phyloP scores from a whole-genome alignment of 1,140 invertebrate species.

The Drosophila bipectinata region DNA sequence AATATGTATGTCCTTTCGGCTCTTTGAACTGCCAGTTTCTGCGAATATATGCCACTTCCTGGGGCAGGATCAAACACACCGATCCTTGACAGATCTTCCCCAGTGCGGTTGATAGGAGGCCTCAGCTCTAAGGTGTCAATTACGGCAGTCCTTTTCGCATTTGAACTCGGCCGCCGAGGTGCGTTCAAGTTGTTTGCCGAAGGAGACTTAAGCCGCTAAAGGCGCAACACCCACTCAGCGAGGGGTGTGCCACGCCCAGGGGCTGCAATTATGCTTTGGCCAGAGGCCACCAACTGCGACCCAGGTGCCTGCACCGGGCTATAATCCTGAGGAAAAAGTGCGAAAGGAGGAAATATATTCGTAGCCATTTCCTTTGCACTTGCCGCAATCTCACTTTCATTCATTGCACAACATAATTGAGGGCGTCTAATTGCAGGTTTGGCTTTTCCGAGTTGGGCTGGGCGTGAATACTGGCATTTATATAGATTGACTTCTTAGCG shows the following conservation, averaged over 20 bases:
- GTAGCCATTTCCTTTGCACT: conserved; percentile 15
- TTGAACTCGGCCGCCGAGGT: conserved; percentile 27
- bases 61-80: conserved; percentile 33
- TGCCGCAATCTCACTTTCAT: conserved; percentile 74
- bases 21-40: conserved; percentile 18
- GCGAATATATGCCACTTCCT: conserved; percentile 22
- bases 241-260: conserved; percentile 37
- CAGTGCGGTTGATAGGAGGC: conserved; percentile 36
- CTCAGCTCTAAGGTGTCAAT: conserved; percentile 64
- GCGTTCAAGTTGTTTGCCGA: conserved; percentile 41
- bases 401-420: conserved; percentile 79
- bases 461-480: conserved; percentile 24
- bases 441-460: conserved; percentile 24
- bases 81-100: conserved; percentile 34
- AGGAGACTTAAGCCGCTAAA: conserved; percentile 68
- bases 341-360: conserved; percentile 70
- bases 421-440: conserved; percentile 50
- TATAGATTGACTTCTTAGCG: conserved; percentile 80
- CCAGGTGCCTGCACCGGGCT: conserved; percentile 10
- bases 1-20: background rate
- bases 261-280: conserved; percentile 59
- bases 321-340: conserved; percentile 34
- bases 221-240: conserved; percentile 69
- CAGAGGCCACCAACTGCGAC: conserved; percentile 48
- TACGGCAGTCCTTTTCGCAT: conserved; percentile 37